A percentile compares a stretch with the other conserved stretches of the same genome.
These are phyloP conservation scores for Chaunax sp. DNA, from an alignment of 2,797 vertebrate species.

Conservation along the genomic window DNA sequence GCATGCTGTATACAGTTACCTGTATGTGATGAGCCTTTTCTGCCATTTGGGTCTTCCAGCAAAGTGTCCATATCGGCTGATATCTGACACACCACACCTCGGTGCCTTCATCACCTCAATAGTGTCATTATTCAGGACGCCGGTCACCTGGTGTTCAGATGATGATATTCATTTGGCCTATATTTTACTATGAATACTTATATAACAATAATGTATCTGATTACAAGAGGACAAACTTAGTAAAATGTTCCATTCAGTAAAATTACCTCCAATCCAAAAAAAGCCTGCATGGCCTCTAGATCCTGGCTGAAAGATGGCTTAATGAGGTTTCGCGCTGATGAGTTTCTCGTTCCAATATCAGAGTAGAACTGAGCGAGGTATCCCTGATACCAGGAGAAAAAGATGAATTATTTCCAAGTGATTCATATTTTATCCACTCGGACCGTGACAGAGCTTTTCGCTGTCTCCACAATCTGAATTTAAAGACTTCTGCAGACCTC, in stretches of 20 bases:
- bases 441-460: background rate
- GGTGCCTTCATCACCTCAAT: constrained; percentile 77
- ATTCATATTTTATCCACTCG: background rate
- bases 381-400: constrained; percentile 56
- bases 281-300: constrained; percentile 86
- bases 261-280: constrained; percentile 83
- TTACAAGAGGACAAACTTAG: background rate
- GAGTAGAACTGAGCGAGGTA: constrained; percentile 83
- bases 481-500: background rate
- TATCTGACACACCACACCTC: constrained; percentile 86
- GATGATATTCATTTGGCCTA: background rate
- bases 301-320: constrained; percentile 58
- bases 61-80: constrained; percentile 64
- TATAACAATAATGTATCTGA: no score
- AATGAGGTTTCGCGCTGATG: background rate
- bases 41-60: constrained; percentile 73
- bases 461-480: background rate
- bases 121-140: constrained; percentile 73
- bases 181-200: no score
- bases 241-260: background rate
- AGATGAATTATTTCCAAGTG: no score
- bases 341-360: constrained; percentile 56
- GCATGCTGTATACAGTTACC: constrained; percentile 56
- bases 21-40: constrained; percentile 84
- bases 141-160: constrained; percentile 72